Base-by-base conservation (phyloP, 2,888 invertebrate species). In the Phortica magna region DNA sequence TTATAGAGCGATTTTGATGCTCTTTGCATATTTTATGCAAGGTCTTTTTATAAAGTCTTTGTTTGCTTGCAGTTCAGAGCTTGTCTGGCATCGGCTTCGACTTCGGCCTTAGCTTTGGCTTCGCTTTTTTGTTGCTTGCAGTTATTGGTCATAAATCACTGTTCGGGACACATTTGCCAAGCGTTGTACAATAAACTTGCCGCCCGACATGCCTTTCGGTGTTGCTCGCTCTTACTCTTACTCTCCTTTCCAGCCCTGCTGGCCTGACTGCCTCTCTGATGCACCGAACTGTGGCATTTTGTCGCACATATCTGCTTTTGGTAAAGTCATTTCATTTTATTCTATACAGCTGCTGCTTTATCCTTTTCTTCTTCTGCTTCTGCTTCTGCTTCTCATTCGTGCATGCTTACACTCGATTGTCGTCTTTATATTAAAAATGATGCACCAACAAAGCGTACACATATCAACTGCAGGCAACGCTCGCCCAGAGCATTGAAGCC, bases 251-350 rank as follows among this genome's bases (percentile, higher is more conserved):
- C 19, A 22, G 48, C 2, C 14, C 48, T 48, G 61, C 19, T 61
- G 10, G 61, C 22, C 61, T 61, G 61, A 61, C 22, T 41, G 10
- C 17, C 67, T 19, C 22, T 61, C 61, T 61, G 10, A 41, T 42
- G 67, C 67, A 67, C 42, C 42, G 67, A 67, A 67, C 67, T 67
- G 17, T 67, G 67, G 67, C 67, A 67, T 67, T 67, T n/a, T 67
- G 41, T 67, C 67, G 9, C 43, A 41, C 67, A 42, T 48, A 48
- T 14, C 14, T 41, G 9, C 19, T 22, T 10, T 22, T 22, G 5
- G 7, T 22, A 61, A 41, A 67, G 61, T 22, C 61, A 19, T 61
- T 61, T 61, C 2, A 43, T 67, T 17, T 67, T 42, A n/a, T 42
- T 61, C 22, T 61, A 22, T 61, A 22, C 22, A 61, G 61, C 61